Evolutionary conservation across 2,113 vertebrate species (phyloP), one percentile per base, ranked within the genome.

Genomic region (Festucalex cinctus): DNA sequence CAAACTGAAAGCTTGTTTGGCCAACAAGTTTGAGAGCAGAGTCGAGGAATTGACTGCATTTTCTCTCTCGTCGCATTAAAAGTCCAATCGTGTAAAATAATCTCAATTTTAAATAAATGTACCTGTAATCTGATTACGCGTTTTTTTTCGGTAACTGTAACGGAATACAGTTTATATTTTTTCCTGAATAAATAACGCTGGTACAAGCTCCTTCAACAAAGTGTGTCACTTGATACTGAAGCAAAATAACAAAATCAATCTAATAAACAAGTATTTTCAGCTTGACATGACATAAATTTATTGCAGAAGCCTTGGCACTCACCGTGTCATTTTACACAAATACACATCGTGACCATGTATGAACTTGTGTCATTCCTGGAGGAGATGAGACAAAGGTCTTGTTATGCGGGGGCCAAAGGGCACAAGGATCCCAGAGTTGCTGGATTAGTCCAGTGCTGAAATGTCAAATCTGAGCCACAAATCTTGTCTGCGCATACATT

Each of bases 401-500:
- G 32, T 51, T 65, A 26, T 22, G 16, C 6, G 56, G 44, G 65
- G 60, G 65, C 5, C 51, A 49, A 39, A 68, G 51, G 26, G 6
- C 58, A 20, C 0, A 5, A 53, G 57, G 49, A 17, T 60, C 53
- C 53, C 41, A 58, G 41, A 35, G 28, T 49, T 49, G 9, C 13
- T 26, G 44, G 35, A 60, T 70, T 44, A 59, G 53, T 39, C 22
- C 7, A 32, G 64, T 41, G 35, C 53, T 51, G 28, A 48, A 68
- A 63, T 59, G 17, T 68, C n/a, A 56, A 26, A 36, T 53, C 48
- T 16, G 26, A 65, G 44, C 26, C 16, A 35, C 44, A 60, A 69
- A 62, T 70, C 35, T 20, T 64, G 64, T 3, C 4, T 26, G 39
- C 32, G 24, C 51, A 51, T 16, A 57, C 22, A 48, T 19, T 65